phyloP scores from a whole-genome alignment of 2,888 invertebrate species.

The Enchytraeus crypticus region DNA sequence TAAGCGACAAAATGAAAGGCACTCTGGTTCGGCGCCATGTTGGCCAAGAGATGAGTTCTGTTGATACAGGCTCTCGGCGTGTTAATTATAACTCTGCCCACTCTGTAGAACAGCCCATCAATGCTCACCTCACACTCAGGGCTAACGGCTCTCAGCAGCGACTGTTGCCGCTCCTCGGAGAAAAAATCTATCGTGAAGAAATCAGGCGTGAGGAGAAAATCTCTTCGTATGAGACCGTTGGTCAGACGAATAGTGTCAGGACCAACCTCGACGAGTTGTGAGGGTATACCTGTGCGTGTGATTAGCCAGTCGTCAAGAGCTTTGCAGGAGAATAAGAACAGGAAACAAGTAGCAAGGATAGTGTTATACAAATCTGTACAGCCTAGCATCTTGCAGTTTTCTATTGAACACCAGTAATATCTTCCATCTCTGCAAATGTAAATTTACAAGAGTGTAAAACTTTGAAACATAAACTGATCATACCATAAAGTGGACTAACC shows the following conservation, averaged over 20 bases:
- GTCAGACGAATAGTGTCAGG: slow-evolving; percentile 9
- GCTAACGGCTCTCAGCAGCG: slow-evolving; percentile 17
- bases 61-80: slow-evolving; percentile 23
- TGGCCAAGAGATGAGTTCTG: slow-evolving; percentile 14
- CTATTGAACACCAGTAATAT: too few relatives aligned
- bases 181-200: slow-evolving; percentile 22
- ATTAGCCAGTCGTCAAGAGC: slow-evolving; percentile 20
- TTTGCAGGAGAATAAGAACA: too few relatives aligned
- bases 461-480: too few relatives aligned
- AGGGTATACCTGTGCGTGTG: slow-evolving; percentile 3
- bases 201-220: slow-evolving; percentile 17
- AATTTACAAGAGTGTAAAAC: too few relatives aligned
- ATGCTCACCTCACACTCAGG: slow-evolving; percentile 19
- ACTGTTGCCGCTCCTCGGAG: slow-evolving; percentile 15
- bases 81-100: slow-evolving; percentile 15
- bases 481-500: too few relatives aligned
- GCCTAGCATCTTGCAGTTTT: too few relatives aligned
- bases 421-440: too few relatives aligned
- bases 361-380: too few relatives aligned
- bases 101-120: slow-evolving; percentile 18
- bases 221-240: slow-evolving; percentile 20
- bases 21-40: slow-evolving; percentile 5
- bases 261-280: not conserved
- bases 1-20: slow-evolving; percentile 19
- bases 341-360: too few relatives aligned